Percentiles rank a stretch among this genome's conserved stretches.
These are phyloP conservation scores for Apus apus DNA, from an alignment of 2,113 vertebrate genomes.

Conservation along the genomic window DNA sequence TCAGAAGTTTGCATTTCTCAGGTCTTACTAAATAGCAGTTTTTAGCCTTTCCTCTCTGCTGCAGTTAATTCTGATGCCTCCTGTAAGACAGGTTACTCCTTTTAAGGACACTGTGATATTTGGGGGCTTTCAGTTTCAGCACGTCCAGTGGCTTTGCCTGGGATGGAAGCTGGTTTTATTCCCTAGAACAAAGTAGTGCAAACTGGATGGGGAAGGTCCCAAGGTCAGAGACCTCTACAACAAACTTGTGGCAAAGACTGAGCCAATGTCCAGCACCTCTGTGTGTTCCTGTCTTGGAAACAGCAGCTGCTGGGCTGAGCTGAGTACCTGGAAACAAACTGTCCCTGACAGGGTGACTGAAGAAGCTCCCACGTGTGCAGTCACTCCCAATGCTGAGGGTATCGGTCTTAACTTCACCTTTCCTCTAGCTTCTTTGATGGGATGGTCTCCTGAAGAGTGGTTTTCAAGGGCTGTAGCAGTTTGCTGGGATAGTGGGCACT, in stretches of 20 bases:
- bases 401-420: not conserved
- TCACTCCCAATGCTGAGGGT: not conserved
- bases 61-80: not conserved
- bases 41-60: not conserved
- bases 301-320: not conserved
- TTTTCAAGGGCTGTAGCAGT: not conserved
- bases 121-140: not conserved
- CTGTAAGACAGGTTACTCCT: not conserved
- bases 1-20: not conserved
- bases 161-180: not conserved
- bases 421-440: not conserved
- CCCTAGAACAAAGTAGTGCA: not conserved
- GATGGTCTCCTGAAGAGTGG: not conserved
- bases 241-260: fast-evolving
- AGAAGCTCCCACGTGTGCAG: not conserved
- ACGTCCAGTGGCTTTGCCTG: not conserved
- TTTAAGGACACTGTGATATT: not conserved
- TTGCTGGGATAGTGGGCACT: fast-evolving
- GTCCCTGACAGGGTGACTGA: not conserved
- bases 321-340: not conserved
- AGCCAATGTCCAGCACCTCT: not conserved
- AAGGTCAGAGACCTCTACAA: not conserved
- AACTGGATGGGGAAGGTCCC: not conserved
- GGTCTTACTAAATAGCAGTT: not conserved
- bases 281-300: not conserved